phyloP scores from a whole-genome alignment of 2,888 invertebrate genomes.

The Drosophila sordidula region DNA sequence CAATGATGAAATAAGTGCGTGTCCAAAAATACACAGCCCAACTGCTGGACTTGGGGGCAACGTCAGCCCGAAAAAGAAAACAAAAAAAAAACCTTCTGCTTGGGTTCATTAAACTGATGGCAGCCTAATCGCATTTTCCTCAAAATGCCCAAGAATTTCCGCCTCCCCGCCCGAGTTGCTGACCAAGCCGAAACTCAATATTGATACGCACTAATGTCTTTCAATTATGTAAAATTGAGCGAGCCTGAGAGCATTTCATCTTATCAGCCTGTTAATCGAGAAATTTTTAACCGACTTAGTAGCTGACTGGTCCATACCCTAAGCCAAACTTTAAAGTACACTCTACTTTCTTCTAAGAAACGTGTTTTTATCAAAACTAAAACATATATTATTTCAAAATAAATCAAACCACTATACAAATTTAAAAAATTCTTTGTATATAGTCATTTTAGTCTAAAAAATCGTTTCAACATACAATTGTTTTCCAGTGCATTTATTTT shows the following conservation, averaged over 20 bases:
- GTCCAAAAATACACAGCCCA: constrained; percentile 10
- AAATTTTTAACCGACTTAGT: neutral
- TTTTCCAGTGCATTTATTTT: too few relatives aligned
- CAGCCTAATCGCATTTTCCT: constrained; percentile 55
- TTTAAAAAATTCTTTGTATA: too few relatives aligned
- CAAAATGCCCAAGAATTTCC: constrained; percentile 13
- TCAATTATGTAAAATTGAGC: constrained; percentile 58
- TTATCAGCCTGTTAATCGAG: constrained; percentile 7
- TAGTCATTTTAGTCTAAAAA: too few relatives aligned
- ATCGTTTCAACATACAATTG: too few relatives aligned
- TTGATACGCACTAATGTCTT: constrained; percentile 58
- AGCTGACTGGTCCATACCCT: neutral
- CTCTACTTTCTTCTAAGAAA: too few relatives aligned
- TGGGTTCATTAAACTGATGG: constrained; percentile 64
- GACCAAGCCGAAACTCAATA: constrained; percentile 54
- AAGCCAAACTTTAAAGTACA: neutral
- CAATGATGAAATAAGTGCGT: constrained; percentile 62
- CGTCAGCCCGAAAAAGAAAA: constrained; percentile 17
- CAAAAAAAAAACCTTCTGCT: constrained; percentile 52
- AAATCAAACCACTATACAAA: too few relatives aligned
- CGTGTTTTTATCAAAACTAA: too few relatives aligned
- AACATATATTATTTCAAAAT: too few relatives aligned
- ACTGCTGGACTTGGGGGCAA: constrained; percentile 5
- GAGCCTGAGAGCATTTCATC: constrained; percentile 27
- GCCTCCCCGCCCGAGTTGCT: constrained; percentile 22